Base-by-base conservation (phyloP, 2,888 invertebrate species). In the Plagodis dolabraria region DNA sequence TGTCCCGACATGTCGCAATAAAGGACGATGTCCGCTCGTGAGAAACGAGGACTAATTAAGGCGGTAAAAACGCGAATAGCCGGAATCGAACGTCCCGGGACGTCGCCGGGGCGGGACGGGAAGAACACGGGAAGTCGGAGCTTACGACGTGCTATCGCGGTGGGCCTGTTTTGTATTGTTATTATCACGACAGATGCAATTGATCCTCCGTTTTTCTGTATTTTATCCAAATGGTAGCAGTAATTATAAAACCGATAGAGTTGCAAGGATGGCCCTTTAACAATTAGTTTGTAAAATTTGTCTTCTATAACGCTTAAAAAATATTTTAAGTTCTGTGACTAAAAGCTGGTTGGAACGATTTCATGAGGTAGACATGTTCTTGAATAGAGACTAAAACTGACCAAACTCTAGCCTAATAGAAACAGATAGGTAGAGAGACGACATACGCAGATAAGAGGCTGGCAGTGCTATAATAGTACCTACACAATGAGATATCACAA, bases 21-120 rank as follows among this genome's bases (percentile, higher is more conserved):
- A 71, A 73, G 67, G 71, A 71, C 63, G 73, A 71, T 71, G 67
- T 45, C 46, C 44, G 64, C 65, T 77, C 86, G 87, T 86, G 88
- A 85, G 88, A 86, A 86, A 77, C 76, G 68, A 60, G 66, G 65
- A 73, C 82, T 87, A 85, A 87, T 87, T 86, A 86, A 80, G 74
- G 72, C 69, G 67, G 71, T 74, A 80, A 76, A 79, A 75, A 65
- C 53, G 68, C 67, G 60, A 59, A 63, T 57, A 53, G 38, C 44
- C 43, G 44, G 55, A 55, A 60, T 42, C 33, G 45, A 52, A 44
- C 47, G 33, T 36, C 38, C 9, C 33, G 47, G 63, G 59, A 62
- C 67, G 61, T 68, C 59, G 53, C 5, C 52, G 57, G 47, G 36
- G 38, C 60, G 57, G 50, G 45, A 40, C 10, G 7, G 33, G 44